Evolutionary conservation across 1,140 invertebrate species (phyloP).

Genomic region (Hormaphis cornu): DNA sequence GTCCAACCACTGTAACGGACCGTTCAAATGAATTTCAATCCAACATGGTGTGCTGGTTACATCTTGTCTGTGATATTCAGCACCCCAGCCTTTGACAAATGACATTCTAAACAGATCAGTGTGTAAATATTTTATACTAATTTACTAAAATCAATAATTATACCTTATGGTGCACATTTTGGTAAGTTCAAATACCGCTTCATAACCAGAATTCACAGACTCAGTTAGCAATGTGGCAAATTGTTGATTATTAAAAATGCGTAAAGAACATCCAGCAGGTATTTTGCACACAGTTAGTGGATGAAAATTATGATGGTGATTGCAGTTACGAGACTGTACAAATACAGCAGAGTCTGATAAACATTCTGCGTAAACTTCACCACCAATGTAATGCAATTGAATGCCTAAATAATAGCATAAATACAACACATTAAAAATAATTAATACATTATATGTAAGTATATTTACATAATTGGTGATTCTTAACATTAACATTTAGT

Average conservation of each 20-base stretch:
- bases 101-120: conserved; percentile 59
- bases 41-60: conserved; percentile 92
- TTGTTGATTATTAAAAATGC: conserved; percentile 95
- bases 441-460: no score
- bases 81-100: conserved; percentile 97
- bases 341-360: conserved; percentile 90
- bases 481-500: no score
- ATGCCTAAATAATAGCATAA: conserved; percentile 52
- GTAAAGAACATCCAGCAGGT: conserved; percentile 83
- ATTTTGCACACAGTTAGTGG: conserved; percentile 93
- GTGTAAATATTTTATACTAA: not conserved
- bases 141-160: not conserved
- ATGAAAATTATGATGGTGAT: conserved; percentile 90
- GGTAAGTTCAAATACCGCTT: conserved; percentile 91
- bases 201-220: conserved; percentile 87
- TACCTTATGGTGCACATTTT: conserved; percentile 95
- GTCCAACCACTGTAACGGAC: conserved; percentile 83
- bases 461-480: no score
- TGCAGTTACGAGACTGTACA: conserved; percentile 91
- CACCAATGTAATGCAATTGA: conserved; percentile 92
- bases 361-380: conserved; percentile 95
- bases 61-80: conserved; percentile 91
- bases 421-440: not conserved
- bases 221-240: conserved; percentile 86
- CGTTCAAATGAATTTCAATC: conserved; percentile 86